phyloP scores from a whole-genome alignment of 2,888 invertebrate genomes.

The Drosophila histrio region DNA sequence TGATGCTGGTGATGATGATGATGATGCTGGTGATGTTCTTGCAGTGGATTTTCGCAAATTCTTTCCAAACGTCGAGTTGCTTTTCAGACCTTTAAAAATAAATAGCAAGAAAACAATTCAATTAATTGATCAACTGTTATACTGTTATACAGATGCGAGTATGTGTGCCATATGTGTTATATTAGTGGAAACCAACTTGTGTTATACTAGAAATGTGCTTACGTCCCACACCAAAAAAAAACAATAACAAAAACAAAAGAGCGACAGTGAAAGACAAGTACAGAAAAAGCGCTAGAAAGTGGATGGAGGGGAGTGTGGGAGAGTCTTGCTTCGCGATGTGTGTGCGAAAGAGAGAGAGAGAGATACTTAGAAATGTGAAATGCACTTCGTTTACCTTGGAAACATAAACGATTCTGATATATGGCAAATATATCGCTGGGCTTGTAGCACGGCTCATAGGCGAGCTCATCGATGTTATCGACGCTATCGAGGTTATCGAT shows the following conservation, averaged over 20 bases:
- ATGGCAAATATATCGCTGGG: conserved; percentile 81
- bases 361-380: conserved; percentile 42
- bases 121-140: neutral
- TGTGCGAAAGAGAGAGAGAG: conserved; percentile 2
- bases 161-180: conserved; percentile 25
- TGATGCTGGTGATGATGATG: conserved; percentile 48
- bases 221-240: conserved; percentile 25
- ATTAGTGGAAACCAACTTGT: conserved; percentile 30
- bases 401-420: conserved; percentile 82
- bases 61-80: conserved; percentile 81
- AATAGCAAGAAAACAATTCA: neutral
- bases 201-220: conserved; percentile 24
- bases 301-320: neutral
- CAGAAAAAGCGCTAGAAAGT: conserved; percentile 15
- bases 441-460: conserved; percentile 81
- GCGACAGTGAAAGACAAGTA: conserved; percentile 36
- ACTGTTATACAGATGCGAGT: neutral
- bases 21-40: conserved; percentile 61
- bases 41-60: conserved; percentile 75
- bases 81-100: conserved; percentile 77
- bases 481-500: conserved; percentile 30
- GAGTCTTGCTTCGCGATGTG: conserved; percentile 14
- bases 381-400: conserved; percentile 79
- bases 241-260: conserved; percentile 1
- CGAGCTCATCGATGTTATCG: conserved; percentile 46